Percentiles rank a stretch among this genome's conserved stretches.
These are phyloP conservation scores for Myotis davidii DNA, from an alignment of 2,113 vertebrate species.

Conservation along the genomic window DNA sequence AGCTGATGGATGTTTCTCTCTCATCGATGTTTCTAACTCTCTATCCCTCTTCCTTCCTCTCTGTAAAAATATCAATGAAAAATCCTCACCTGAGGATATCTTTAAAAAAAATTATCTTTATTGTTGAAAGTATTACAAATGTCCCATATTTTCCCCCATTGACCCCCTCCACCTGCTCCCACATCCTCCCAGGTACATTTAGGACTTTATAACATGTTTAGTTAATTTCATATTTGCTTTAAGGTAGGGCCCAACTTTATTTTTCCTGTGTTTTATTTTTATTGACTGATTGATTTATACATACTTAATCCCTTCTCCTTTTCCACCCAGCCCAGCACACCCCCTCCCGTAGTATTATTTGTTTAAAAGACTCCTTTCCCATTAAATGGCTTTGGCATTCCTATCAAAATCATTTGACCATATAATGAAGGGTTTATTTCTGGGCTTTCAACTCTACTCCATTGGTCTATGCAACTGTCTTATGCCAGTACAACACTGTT, in stretches of 20 bases:
- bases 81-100: too few species aligned
- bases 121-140: too few species aligned
- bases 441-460: neutral
- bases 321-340: neutral
- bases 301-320: neutral
- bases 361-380: neutral
- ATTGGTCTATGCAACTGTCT: neutral
- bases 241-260: neutral
- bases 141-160: too few species aligned
- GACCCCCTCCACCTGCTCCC: too few species aligned
- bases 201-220: constrained; percentile 9
- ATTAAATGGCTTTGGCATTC: neutral
- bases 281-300: neutral
- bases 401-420: neutral
- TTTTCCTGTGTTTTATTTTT: neutral
- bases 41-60: too few species aligned
- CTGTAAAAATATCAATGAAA: too few species aligned
- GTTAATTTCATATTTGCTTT: neutral
- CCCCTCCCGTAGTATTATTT: neutral
- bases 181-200: neutral
- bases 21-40: too few species aligned
- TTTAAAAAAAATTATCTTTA: too few species aligned
- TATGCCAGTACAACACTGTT: neutral
- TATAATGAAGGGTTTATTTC: neutral
- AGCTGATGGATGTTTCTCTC: too few species aligned